phyloP scores from a whole-genome alignment of 2,888 invertebrate species.

The Nasonia oneida region DNA sequence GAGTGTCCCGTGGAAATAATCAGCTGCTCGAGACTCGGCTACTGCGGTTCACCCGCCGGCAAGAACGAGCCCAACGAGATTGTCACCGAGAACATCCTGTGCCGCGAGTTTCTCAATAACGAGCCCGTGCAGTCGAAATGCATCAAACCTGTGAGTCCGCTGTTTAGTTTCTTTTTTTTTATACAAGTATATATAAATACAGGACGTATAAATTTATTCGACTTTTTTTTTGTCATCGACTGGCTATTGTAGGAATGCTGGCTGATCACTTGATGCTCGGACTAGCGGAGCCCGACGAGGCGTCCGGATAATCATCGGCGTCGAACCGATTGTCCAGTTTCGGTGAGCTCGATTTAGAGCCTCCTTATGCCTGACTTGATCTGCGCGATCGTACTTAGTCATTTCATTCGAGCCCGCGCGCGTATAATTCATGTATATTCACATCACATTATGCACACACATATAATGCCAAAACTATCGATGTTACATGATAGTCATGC shows the following conservation, averaged over 20 bases:
- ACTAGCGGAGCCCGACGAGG: neutral
- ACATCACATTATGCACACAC: too few species aligned
- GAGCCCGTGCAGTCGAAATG: neutral
- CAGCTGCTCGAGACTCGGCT: constrained; percentile 31
- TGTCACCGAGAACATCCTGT: neutral
- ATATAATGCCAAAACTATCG: neutral
- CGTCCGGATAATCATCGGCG: neutral
- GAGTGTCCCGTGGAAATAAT: constrained; percentile 27
- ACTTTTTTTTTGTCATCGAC: neutral
- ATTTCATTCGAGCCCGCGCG: neutral
- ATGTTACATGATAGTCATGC: neutral
- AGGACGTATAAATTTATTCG: neutral
- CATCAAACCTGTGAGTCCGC: constrained; percentile 8
- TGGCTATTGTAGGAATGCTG: neutral
- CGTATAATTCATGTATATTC: neutral
- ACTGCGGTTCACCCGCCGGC: neutral
- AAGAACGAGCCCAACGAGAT: neutral
- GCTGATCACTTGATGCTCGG: neutral
- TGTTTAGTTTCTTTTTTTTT: neutral
- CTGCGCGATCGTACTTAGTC: neutral
- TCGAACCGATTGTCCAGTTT: neutral
- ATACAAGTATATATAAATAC: neutral
- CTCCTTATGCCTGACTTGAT: neutral
- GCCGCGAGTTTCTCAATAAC: neutral
- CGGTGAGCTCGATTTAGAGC: neutral